Evolutionary conservation across 1,140 invertebrate genomes (phyloP).

Genomic region (Galleria mellonella): DNA sequence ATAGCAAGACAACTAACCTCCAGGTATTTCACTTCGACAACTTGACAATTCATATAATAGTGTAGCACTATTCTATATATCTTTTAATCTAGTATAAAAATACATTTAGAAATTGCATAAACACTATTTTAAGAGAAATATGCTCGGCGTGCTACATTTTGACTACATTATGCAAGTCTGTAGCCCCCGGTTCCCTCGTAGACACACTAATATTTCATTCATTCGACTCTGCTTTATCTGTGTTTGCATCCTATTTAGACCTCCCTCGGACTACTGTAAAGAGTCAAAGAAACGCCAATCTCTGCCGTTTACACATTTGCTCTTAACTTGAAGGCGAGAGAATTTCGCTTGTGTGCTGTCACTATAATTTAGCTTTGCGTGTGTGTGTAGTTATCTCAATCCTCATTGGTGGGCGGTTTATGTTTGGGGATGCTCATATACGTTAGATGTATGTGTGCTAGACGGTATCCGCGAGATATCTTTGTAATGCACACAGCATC

Average conservation of each 20-base stretch:
- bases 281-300: conserved; percentile 66
- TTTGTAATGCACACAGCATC: conserved; percentile 18
- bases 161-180: too few species aligned
- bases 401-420: conserved; percentile 10
- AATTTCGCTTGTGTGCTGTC: conserved; percentile 13
- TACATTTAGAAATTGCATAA: too few species aligned
- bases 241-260: conserved; percentile 68
- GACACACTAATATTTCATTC: conserved; percentile 57
- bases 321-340: conserved; percentile 32
- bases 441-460: conserved; percentile 12
- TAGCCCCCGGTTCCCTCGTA: background rate
- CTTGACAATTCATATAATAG: too few species aligned
- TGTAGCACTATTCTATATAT: too few species aligned
- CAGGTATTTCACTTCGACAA: too few species aligned
- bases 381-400: background rate
- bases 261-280: conserved; percentile 50
- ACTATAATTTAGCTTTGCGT: background rate
- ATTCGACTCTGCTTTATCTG: conserved; percentile 46
- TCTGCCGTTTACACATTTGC: conserved; percentile 57
- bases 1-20: too few species aligned
- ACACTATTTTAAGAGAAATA: too few species aligned
- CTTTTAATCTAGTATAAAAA: too few species aligned
- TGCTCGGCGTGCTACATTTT: too few species aligned
- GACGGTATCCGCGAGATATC: conserved; percentile 18
- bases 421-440: conserved; percentile 7